Evolutionary conservation across 2,888 invertebrate species (phyloP), one percentile per base, ranked within the genome.

Genomic region (Arrhopalites spinosus): DNA sequence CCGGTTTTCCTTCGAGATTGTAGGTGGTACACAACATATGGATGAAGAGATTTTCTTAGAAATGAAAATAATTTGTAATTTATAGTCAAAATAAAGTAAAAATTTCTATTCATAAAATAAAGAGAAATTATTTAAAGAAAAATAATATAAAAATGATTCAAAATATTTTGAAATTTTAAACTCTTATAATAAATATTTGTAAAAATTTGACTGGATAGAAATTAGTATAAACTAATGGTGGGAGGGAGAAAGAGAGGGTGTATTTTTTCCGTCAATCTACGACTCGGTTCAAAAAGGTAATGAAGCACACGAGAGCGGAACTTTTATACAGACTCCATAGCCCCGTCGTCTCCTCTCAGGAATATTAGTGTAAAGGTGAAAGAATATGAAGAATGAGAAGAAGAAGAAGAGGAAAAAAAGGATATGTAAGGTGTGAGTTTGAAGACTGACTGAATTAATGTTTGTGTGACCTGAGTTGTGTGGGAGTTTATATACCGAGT

Each of bases 401-500:
- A 61, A 64, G 59, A 59, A 23, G 59, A 3, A 59, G 59, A 23
- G 59, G 59, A 59, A 59, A 25, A 59, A 59, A 59, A 59, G 13
- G 5, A 63, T 70, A 74, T 74, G 77, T 71, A 70, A 61, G 78
- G 73, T 78, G 78, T 74, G 73, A 78, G 74, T 72, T 78, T 74
- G 66, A 76, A 76, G 78, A 73, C 36, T 45, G 73, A 74, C 66
- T 75, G 81, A 82, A 82, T 81, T 80, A 81, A 81, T 81, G 80
- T 77, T 80, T 78, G 73, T 75, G 75, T 80, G 81, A 81, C 80
- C 79, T 81, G 80, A 76, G 77, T 75, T 72, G 76, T 69, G 78
- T 80, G 78, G 78, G 77, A 80, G 80, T 82, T 82, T 82, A 82
- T 82, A 82, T 82, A 82, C 78, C 79, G 73, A 76, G 76, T 78